Evolutionary conservation across 2,888 invertebrate species (phyloP), one percentile per base, ranked within the genome.

Genomic region (Nasonia oneida): DNA sequence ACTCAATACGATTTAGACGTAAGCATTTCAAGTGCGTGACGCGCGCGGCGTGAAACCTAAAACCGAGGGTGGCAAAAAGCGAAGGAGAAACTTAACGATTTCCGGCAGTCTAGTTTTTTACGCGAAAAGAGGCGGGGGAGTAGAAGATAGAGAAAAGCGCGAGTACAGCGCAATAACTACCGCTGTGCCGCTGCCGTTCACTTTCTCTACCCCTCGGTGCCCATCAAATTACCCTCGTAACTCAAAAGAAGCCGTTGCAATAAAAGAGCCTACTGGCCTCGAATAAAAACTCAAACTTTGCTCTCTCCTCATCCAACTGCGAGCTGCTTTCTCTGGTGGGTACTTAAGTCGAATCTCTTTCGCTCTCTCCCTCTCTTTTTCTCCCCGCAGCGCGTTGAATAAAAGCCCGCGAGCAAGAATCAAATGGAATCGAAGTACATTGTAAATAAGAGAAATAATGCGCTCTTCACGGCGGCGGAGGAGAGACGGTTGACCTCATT

Each of bases 181-280:
- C 47, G 67, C 29, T 37, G 0, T 29, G 42, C 18, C 37, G 39
- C 73, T 37, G 37, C 37, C 37, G 37, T 37, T 37, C 3, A 5
- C 77, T 23, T 8, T 61, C 57, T 61, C 57, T 8, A 18, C 6
- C 73, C 33, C 33, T 33, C 29, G 29, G 67, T 80, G 74, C 64
- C 75, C 84, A 80, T 84, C 84, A 64, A 79, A 84, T 84, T 84
- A 79, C 79, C 50, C 84, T 74, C 79, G 78, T 80, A 84, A 84
- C 79, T 84, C 79, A 84, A 75, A 77, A 83, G 83, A 73, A 83
- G 73, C 39, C 47, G 71, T 57, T 73, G 78, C 73, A 83, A 83
- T 83, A 83, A 83, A 83, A 83, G 61, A 83, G 75, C 82, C 82
- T 76, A 82, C 78, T 83, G 18, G 78, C 42, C 78, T 57, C 71